phyloP scores from a whole-genome alignment of 2,888 invertebrate species.

The Tenthredo amoena region DNA sequence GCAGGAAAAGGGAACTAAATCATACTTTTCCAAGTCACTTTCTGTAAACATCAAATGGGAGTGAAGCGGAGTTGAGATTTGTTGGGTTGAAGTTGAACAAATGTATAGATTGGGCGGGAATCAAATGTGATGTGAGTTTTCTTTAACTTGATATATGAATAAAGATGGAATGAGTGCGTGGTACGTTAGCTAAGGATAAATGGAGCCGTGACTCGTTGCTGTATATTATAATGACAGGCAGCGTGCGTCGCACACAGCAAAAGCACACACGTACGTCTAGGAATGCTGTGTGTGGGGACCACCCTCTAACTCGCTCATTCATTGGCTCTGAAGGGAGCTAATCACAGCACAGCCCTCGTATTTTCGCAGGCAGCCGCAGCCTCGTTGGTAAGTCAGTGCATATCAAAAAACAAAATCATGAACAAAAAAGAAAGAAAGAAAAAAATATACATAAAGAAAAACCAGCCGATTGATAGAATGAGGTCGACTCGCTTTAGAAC shows the following conservation, averaged over 20 bases:
- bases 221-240: slow-evolving; percentile 76
- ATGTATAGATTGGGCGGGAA: neutral
- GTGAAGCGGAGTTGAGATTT: neutral
- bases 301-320: slow-evolving; percentile 73
- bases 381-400: slow-evolving; percentile 75
- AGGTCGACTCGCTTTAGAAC: slow-evolving; percentile 23
- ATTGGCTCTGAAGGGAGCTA: slow-evolving; percentile 76
- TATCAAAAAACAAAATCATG: slow-evolving; percentile 65
- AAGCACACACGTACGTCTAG: slow-evolving; percentile 71
- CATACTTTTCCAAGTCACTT: neutral
- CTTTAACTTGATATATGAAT: neutral
- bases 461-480: neutral
- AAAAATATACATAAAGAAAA: slow-evolving; percentile 25
- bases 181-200: slow-evolving; percentile 71
- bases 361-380: slow-evolving; percentile 72
- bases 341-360: slow-evolving; percentile 74
- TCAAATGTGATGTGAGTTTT: neutral
- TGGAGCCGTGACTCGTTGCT: slow-evolving; percentile 75
- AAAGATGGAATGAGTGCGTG: slow-evolving; percentile 67
- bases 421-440: slow-evolving; percentile 57
- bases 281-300: slow-evolving; percentile 74
- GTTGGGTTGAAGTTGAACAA: neutral
- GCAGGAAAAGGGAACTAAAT: neutral
- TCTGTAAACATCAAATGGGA: neutral
- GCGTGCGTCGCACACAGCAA: slow-evolving; percentile 75